Percentiles rank a stretch among this genome's conserved stretches.
Conservation (phyloP, 2,113 vertebrate species). For the Lamprologus speciosus region DNA sequence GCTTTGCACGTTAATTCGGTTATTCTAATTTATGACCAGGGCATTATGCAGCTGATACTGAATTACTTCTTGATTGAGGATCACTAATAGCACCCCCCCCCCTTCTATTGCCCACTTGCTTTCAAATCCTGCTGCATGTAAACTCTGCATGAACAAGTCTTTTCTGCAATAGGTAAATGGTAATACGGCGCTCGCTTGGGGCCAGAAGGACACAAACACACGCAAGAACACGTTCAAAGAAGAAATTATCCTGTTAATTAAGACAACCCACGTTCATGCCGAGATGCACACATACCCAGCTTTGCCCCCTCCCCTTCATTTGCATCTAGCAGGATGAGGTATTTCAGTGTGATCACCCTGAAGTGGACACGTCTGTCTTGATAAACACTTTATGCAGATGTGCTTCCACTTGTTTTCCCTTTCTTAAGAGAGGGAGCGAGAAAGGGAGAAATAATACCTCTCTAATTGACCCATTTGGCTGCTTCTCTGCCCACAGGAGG, state of each 20-base stretch:
- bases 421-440: slow-evolving; percentile 45
- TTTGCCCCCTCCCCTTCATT: slow-evolving; percentile 20
- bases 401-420: slow-evolving; percentile 86
- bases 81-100: neutral
- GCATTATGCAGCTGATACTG: slow-evolving; percentile 40
- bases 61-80: slow-evolving; percentile 52
- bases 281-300: neutral
- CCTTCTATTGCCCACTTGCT: neutral
- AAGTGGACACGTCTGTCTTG: slow-evolving; percentile 85
- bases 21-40: slow-evolving; percentile 53
- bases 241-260: slow-evolving; percentile 11
- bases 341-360: slow-evolving; percentile 75
- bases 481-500: slow-evolving; percentile 94
- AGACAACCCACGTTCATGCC: slow-evolving; percentile 2
- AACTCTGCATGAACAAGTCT: neutral
- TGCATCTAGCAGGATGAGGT: slow-evolving; percentile 48
- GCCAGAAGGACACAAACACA: neutral
- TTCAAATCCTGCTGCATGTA: neutral
- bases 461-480: slow-evolving; percentile 99
- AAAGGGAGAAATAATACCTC: slow-evolving; percentile 90
- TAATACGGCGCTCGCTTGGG: neutral
- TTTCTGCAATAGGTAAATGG: neutral
- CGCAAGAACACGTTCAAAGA: neutral
- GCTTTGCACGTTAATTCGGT: slow-evolving; percentile 51
- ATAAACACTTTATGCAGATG: slow-evolving; percentile 89